These are phyloP conservation scores for Eupithecia dodoneata DNA, from an alignment of 2,888 invertebrate species.

Conservation along the genomic window DNA sequence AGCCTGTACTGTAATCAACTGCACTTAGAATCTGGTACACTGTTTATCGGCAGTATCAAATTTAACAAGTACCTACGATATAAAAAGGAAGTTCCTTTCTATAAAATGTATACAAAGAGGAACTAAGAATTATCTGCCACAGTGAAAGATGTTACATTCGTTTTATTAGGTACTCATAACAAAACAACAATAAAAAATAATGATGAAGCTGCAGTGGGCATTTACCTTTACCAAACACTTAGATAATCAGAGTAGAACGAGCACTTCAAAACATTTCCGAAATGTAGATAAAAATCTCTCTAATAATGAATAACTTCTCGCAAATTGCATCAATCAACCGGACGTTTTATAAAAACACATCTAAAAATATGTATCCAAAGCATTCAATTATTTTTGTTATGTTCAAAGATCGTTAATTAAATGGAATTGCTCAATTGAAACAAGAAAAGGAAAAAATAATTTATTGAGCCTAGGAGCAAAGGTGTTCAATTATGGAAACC, in stretches of 20 bases:
- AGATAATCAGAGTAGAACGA: slow-evolving; percentile 20
- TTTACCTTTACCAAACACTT: background rate
- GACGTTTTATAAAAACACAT: slow-evolving; percentile 32
- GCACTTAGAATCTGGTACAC: slow-evolving; percentile 22
- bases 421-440: slow-evolving; percentile 41
- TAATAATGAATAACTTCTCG: slow-evolving; percentile 25
- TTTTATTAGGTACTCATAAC: background rate
- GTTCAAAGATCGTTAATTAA: slow-evolving; percentile 41
- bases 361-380: slow-evolving; percentile 28
- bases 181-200: background rate
- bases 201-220: background rate
- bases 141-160: background rate
- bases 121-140: background rate
- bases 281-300: slow-evolving; percentile 10
- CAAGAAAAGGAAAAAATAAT: slow-evolving; percentile 35
- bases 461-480: slow-evolving; percentile 19
- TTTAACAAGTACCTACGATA: background rate
- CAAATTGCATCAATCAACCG: slow-evolving; percentile 33
- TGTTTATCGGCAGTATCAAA: background rate
- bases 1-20: slow-evolving; percentile 28
- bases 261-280: slow-evolving; percentile 22
- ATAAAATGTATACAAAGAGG: background rate
- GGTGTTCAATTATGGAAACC: background rate
- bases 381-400: slow-evolving; percentile 38
- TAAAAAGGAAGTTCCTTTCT: background rate